phyloP scores from a whole-genome alignment of 2,113 vertebrate species.

The Atrichornis clamosus region DNA sequence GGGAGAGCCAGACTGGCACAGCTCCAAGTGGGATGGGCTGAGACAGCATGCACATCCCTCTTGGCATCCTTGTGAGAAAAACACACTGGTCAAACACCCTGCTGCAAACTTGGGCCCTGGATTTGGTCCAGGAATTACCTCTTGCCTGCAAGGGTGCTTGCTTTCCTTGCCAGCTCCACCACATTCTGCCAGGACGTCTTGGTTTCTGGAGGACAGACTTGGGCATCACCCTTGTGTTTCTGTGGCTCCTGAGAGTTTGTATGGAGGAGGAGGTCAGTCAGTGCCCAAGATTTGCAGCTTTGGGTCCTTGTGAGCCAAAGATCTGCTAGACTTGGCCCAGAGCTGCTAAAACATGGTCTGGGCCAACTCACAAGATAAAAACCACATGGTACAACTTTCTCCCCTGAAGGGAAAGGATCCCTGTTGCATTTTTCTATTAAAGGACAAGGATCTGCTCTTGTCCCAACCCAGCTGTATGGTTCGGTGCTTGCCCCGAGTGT shows the following conservation, averaged over 20 bases:
- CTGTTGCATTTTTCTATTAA: neutral
- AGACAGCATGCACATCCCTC: fast-evolving
- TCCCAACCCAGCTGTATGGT: fast-evolving
- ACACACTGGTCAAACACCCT: neutral
- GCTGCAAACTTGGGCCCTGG: neutral
- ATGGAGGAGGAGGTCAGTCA: neutral
- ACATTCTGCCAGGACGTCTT: neutral
- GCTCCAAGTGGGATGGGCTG: neutral
- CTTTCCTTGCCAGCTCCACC: neutral
- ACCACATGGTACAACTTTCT: neutral
- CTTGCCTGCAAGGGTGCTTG: neutral
- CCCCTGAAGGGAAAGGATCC: neutral
- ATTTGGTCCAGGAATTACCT: neutral
- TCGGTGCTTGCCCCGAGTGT: neutral
- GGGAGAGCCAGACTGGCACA: neutral
- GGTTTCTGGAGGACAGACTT: neutral
- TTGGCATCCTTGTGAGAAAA: fast-evolving
- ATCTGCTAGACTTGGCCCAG: neutral
- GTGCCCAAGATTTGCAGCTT: neutral
- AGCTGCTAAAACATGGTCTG: neutral
- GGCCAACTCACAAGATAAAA: neutral
- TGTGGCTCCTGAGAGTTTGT: neutral
- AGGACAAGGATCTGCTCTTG: neutral
- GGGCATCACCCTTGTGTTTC: neutral
- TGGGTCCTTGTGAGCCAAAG: neutral